Evolutionary conservation across 1,140 invertebrate genomes (phyloP).

Genomic region (Heliconius hermathena): DNA sequence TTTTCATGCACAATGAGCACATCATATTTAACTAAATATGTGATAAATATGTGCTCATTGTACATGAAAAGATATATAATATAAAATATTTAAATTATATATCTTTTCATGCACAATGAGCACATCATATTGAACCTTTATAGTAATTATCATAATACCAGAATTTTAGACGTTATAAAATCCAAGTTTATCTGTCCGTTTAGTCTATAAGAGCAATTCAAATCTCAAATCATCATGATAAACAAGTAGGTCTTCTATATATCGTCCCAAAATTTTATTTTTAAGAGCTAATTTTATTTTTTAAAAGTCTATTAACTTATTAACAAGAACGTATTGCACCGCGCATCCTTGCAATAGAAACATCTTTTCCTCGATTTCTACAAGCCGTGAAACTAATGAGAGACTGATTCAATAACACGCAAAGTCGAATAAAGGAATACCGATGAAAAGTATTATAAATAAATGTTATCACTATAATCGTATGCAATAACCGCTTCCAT

Average conservation of each 20-base stretch:
- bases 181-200: background rate
- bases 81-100: too few species aligned
- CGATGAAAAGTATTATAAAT: conserved; percentile 26
- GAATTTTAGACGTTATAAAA: background rate
- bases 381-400: conserved; percentile 50
- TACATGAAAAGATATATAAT: too few species aligned
- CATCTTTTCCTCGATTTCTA: conserved; percentile 63
- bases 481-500: conserved; percentile 2
- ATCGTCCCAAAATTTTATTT: too few species aligned
- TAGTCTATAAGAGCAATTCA: too few species aligned
- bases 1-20: too few species aligned
- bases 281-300: too few species aligned
- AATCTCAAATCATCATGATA: too few species aligned
- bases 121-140: background rate
- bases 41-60: too few species aligned
- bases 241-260: too few species aligned
- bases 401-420: conserved; percentile 21
- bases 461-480: conserved; percentile 27
- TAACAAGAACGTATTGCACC: conserved; percentile 22
- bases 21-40: too few species aligned
- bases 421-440: conserved; percentile 20
- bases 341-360: conserved; percentile 21
- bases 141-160: background rate
- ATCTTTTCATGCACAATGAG: too few species aligned
- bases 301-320: background rate